Evolutionary conservation across 2,113 vertebrate genomes (phyloP).

Genomic region (Poicephalus meyeri): DNA sequence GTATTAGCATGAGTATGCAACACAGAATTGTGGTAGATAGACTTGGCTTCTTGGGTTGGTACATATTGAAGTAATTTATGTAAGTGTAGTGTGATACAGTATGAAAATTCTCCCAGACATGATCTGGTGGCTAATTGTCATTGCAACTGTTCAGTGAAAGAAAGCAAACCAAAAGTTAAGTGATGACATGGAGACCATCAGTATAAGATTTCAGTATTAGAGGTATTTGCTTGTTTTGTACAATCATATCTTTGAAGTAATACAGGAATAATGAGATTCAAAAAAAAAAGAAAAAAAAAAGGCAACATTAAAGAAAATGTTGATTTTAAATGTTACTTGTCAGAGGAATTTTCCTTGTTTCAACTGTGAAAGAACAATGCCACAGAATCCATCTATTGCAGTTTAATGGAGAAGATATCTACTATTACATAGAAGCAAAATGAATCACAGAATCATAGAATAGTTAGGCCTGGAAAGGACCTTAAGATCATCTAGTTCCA

Average conservation of each 20-base stretch:
- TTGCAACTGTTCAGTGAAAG: not conserved
- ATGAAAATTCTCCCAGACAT: not conserved
- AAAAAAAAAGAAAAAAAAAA: not conserved
- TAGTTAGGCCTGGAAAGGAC: no score
- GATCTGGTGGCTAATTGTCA: not conserved
- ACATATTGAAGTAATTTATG: not conserved
- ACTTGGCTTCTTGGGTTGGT: not conserved
- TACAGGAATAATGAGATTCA: not conserved
- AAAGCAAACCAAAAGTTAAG: not conserved
- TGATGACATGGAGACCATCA: not conserved
- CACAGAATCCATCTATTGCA: not conserved
- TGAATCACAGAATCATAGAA: not conserved
- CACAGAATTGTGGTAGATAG: not conserved
- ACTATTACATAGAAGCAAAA: not conserved
- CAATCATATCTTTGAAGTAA: not conserved
- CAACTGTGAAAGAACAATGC: not conserved
- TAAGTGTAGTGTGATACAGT: not conserved
- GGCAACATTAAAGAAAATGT: not conserved
- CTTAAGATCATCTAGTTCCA: no score
- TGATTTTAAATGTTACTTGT: not conserved
- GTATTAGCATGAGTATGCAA: not conserved
- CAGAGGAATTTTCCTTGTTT: not conserved
- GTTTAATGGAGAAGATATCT: not conserved
- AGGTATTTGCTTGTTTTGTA: not conserved
- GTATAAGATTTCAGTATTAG: not conserved